Evolutionary conservation across 2,797 vertebrate species (phyloP).

Genomic region (Sebastes alutus): DNA sequence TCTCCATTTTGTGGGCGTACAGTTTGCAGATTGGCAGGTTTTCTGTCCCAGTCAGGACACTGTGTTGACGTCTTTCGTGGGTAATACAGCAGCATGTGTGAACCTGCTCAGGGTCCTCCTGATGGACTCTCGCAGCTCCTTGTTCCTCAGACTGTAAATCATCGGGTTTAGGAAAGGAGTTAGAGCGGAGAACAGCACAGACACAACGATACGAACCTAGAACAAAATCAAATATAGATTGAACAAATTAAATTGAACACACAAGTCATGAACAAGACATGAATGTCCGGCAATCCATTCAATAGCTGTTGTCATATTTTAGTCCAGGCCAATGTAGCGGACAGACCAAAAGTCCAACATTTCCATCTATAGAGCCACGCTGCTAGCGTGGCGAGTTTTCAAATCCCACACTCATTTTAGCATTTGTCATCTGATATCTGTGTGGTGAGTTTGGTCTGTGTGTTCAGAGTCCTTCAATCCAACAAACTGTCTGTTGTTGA

Average conservation of each 20-base stretch:
- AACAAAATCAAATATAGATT: neutral
- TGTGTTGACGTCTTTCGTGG: neutral
- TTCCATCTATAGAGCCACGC: too few relatives aligned
- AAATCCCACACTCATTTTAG: neutral
- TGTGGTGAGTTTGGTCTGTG: neutral
- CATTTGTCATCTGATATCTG: neutral
- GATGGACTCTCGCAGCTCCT: constrained; percentile 60
- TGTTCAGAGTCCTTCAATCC: neutral
- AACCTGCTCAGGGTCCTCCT: constrained; percentile 31
- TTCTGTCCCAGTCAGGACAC: neutral
- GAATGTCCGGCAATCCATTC: too few relatives aligned
- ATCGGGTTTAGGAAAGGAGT: constrained; percentile 65
- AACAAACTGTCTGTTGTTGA: neutral
- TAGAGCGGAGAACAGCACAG: constrained; percentile 44
- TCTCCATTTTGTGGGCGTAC: too few relatives aligned
- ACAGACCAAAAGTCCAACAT: too few relatives aligned
- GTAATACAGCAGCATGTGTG: neutral
- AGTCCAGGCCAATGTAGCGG: too few relatives aligned
- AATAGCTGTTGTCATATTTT: too few relatives aligned
- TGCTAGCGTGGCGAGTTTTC: too few relatives aligned
- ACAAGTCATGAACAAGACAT: too few relatives aligned
- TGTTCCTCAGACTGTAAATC: constrained; percentile 75
- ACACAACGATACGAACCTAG: constrained; percentile 37
- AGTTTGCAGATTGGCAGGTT: neutral
- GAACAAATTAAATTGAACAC: too few relatives aligned